Evolutionary conservation across 2,888 invertebrate genomes (phyloP), one percentile per base, ranked within the genome.

Genomic region (Ectemnius lituratus): DNA sequence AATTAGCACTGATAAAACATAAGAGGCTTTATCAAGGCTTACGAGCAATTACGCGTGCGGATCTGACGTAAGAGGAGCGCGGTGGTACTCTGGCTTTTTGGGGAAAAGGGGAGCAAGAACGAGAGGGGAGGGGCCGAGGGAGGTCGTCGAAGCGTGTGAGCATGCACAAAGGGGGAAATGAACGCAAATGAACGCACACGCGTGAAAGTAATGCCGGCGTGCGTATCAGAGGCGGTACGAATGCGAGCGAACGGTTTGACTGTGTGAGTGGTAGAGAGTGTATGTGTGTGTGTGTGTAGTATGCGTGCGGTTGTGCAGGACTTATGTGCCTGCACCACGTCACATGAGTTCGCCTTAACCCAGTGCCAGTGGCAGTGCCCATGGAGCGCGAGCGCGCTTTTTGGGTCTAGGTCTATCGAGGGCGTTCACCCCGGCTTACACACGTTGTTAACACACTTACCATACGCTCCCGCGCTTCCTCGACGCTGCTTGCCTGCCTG

Each of bases 331-430:
- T 85, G 84, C 81, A 81, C 70, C 83, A 65, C 78, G 82, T 84
- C 85, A 84, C 85, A 85, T 82, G 85, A 87, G 85, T 87, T 86
- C 80, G 87, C 87, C 85, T 88, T 88, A 89, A 89, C 89, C 89
- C 88, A 89, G 86, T 89, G 88, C 85, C 87, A 83, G 76, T 81
- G 84, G 83, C 82, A 78, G 82, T 84, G 84, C 80, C 79, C 84
- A 80, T 79, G 84, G 79, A 85, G 81, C 81, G 85, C 37, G 52
- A 14, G 52, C 82, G 81, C 72, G 87, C 80, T 88, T 89, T 89
- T 89, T 87, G 89, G 90, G 90, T 90, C 90, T 90, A 89, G 90
- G 90, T 90, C 89, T 88, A 85, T 78, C 70, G 84, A 87, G 90
- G 87, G 84, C 90, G 85, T 90, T 88, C 87, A 89, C 87, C 90